Evolutionary conservation across 2,797 vertebrate genomes (phyloP), one percentile per base, ranked within the genome.

Genomic region (Sebastes elongatus): DNA sequence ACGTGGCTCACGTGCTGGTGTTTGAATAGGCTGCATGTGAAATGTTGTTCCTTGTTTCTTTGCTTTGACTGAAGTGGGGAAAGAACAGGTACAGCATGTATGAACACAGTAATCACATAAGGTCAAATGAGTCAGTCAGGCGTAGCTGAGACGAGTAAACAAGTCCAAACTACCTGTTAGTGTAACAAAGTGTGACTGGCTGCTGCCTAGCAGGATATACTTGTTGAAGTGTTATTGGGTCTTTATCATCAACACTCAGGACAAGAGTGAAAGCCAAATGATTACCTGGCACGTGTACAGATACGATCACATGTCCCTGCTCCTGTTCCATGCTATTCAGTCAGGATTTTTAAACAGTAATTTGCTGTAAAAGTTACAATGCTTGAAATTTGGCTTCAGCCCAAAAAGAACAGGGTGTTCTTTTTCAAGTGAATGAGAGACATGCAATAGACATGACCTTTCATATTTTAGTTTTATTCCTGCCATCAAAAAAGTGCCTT

Each of bases 91-190:
- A 61, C 14, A 73, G 72, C 61, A 61, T 70, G 18, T 62, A 64
- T 78, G 67, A 80, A 62, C 32, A 28, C 59, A 60, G 55, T 61
- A n/a, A 81, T 80, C 76, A 78, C 70, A 59, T 16, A 18, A 86
- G 79, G 77, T 81, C 83, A 76, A 74, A 86, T 88, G 84, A 92
- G 86, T 92, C 85, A 92, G 82, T 81, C 83, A 93, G 87, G 89
- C 76, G 73, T 82, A 81, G 25, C 76, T 27, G 76, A 85, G 70
- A 61, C 16, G 80, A 72, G 84, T 82, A 94, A 94, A 94, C 91
- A 95, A 93, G 92, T 93, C 83, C 89, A 93, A 94, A 94, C 88
- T 92, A 73, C 80, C 66, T 88, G 89, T 92, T 92, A 86, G 81
- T 82, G 84, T 78, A 78, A 71, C 74, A 92, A 82, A 88, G 85